These are phyloP conservation scores for Pangasianodon gigas DNA, from an alignment of 2,113 vertebrate genomes.

Conservation along the genomic window DNA sequence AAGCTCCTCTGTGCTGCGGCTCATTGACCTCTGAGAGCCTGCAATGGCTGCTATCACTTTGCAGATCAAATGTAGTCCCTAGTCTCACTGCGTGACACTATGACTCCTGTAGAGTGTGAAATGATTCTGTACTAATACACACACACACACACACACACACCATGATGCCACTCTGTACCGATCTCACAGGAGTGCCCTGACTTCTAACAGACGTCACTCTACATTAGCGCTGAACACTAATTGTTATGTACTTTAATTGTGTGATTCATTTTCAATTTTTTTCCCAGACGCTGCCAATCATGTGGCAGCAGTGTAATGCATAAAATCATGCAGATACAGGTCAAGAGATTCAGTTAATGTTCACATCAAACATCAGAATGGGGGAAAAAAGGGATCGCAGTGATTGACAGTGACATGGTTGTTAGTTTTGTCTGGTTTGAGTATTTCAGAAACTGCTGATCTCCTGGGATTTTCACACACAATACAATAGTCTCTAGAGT, in stretches of 20 bases:
- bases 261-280: background rate
- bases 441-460: background rate
- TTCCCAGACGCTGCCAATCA: background rate
- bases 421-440: background rate
- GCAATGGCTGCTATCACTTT: slow-evolving; percentile 50
- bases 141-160: slow-evolving; percentile 12
- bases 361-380: background rate
- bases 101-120: slow-evolving; percentile 45
- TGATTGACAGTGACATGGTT: background rate
- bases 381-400: background rate
- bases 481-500: background rate
- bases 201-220: background rate
- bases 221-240: background rate
- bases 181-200: background rate
- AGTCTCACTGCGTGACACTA: slow-evolving; percentile 34
- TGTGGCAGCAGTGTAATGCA: background rate
- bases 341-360: background rate
- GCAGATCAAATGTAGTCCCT: slow-evolving; percentile 58
- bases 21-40: slow-evolving; percentile 65
- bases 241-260: background rate
- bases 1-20: slow-evolving; percentile 55
- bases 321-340: background rate
- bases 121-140: slow-evolving; percentile 31
- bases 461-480: background rate
- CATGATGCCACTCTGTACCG: background rate